These are phyloP conservation scores for Fragum whitleyi DNA, from an alignment of 2,888 invertebrate species.

Conservation along the genomic window DNA sequence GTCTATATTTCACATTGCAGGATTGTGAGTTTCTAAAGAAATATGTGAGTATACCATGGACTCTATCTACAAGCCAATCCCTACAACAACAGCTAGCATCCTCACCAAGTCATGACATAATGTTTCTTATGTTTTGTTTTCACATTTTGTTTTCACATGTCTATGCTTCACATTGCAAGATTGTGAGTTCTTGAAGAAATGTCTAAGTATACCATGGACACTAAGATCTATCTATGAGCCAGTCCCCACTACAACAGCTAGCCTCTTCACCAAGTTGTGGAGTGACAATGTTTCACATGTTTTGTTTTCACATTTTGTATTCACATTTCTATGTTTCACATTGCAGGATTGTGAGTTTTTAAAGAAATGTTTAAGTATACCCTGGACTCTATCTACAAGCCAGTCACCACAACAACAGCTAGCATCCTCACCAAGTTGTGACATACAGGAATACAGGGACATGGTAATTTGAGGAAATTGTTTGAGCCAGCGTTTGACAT, in stretches of 20 bases:
- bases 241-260: conserved; percentile 86
- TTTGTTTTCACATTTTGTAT: too few relatives aligned
- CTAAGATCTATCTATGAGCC: conserved; percentile 86
- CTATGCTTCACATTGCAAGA: conserved; percentile 77
- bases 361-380: conserved; percentile 85
- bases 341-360: conserved; percentile 85
- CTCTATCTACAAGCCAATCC: conserved; percentile 86
- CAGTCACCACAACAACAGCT: conserved; percentile 87
- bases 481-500: too few relatives aligned
- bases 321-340: too few relatives aligned
- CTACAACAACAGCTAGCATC: conserved; percentile 85
- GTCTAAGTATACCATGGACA: conserved; percentile 86
- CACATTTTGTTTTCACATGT: background rate
- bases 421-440: conserved; percentile 83
- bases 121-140: too few relatives aligned
- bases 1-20: conserved; percentile 68
- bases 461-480: conserved; percentile 83
- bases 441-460: conserved; percentile 84
- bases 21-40: conserved; percentile 86
- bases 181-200: conserved; percentile 85
- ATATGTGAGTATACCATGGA: conserved; percentile 86
- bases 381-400: conserved; percentile 86
- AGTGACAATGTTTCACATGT: too few relatives aligned
- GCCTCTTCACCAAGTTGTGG: conserved; percentile 84
- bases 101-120: too few relatives aligned